phyloP scores from a whole-genome alignment of 2,888 invertebrate species.

The Eupsilia transversa region DNA sequence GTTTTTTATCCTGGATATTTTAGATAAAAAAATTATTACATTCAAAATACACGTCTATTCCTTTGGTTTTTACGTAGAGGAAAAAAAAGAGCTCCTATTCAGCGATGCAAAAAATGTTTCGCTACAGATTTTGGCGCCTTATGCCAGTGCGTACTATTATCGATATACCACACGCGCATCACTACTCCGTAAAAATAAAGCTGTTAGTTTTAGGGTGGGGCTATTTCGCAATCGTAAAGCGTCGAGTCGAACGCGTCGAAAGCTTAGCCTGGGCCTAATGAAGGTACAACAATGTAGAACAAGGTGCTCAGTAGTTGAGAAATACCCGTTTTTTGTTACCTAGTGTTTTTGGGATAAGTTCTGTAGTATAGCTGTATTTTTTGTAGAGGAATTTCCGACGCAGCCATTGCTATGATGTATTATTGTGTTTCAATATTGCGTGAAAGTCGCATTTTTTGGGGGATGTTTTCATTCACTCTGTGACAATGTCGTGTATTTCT shows the following conservation, averaged over 20 bases:
- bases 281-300: constrained; percentile 78
- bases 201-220: constrained; percentile 81
- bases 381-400: background rate
- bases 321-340: constrained; percentile 26
- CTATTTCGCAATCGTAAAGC: constrained; percentile 84
- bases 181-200: constrained; percentile 79
- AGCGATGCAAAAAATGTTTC: background rate
- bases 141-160: constrained; percentile 22
- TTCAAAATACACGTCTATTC: background rate
- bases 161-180: constrained; percentile 61
- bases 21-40: too few species aligned
- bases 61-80: background rate
- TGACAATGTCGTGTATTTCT: too few species aligned
- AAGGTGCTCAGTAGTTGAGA: constrained; percentile 41
- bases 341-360: constrained; percentile 3
- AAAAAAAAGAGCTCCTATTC: background rate
- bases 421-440: background rate
- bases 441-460: background rate
- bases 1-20: too few species aligned
- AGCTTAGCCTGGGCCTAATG: constrained; percentile 72
- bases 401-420: background rate
- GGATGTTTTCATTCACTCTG: background rate
- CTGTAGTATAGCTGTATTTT: background rate
- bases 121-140: background rate
- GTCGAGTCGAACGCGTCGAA: constrained; percentile 73